Evolutionary conservation across 1,140 invertebrate genomes (phyloP), one percentile per base, ranked within the genome.

Genomic region (Papilio aristodemus): DNA sequence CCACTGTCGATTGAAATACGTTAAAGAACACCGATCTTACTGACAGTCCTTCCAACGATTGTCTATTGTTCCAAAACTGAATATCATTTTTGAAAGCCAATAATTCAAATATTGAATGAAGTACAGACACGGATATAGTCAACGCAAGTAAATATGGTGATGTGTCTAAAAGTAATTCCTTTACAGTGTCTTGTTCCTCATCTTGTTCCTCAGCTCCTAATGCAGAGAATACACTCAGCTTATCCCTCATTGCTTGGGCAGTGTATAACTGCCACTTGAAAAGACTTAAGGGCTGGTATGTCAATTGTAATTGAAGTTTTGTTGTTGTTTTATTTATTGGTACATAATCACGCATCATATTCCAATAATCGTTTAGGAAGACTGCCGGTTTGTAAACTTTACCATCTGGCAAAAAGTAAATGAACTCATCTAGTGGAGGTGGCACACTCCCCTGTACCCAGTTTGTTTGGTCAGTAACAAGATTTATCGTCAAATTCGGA

Each of bases 71-170:
- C 99, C 99, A 99, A 86, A 99, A 99, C 92, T 99, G 99, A 83
- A 99, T 99, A 92, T 99, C 98, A 93, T 99, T 99, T 93, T 99
- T 99, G 89, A 99, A 99, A 63, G 99, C 99, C 36, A 99, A 93
- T 78, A 99, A 95, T 90, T 99, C 99, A 93, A 99, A 99, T 57
- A 99, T 94, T 75, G 97, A 99, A 91, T 99, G 99, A 3, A 99
- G 92, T 37, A 99, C 94, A 4, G 99, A 99, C 0, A 99, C 96
- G 69, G 95, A 93, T 67, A 99, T 95, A 11, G 99, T 99, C 41
- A 99, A 85, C 37, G 93, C 98, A 13, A 99, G 91, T 22, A 99
- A 92, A 87, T 99, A 98, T 0, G 98, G 97, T 87, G 98, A 99
- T 0, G 99, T 99, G 81, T 99, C 99, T 14, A 99, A 89, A 60